These are phyloP conservation scores for Siniperca knerii DNA, from an alignment of 2,113 vertebrate species.

Conservation along the genomic window DNA sequence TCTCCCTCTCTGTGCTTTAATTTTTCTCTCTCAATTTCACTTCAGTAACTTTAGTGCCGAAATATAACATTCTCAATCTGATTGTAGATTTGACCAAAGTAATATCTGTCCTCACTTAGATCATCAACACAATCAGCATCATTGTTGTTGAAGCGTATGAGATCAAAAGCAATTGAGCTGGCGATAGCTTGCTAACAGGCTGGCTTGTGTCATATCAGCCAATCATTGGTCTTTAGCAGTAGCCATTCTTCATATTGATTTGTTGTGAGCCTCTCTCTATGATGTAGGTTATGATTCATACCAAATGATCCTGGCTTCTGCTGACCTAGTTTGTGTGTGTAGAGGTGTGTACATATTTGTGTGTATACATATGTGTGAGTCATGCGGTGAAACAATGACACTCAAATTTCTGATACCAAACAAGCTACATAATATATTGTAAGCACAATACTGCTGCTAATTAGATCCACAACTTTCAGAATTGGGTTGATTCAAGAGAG, in stretches of 20 bases:
- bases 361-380: slow-evolving; percentile 15
- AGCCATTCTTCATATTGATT: slow-evolving; percentile 44
- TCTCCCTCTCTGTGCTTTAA: neutral
- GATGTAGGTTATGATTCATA: slow-evolving; percentile 57
- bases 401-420: neutral
- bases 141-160: slow-evolving; percentile 5
- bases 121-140: slow-evolving; percentile 8
- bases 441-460: neutral
- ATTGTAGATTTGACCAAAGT: neutral
- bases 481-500: neutral
- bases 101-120: neutral
- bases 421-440: neutral
- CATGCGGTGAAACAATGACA: neutral
- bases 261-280: slow-evolving; percentile 34
- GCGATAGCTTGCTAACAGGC: neutral
- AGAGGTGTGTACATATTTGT: slow-evolving; percentile 24
- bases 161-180: slow-evolving; percentile 10
- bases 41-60: too few relatives aligned
- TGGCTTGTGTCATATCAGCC: slow-evolving; percentile 21
- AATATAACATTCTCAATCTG: too few relatives aligned
- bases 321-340: slow-evolving; percentile 64
- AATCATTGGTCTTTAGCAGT: neutral
- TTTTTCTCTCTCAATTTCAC: too few relatives aligned
- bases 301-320: slow-evolving; percentile 36
- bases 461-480: neutral